A percentile compares a stretch with the other conserved stretches of the same genome.
Conservation (phyloP, 2,113 vertebrate species). For the Serinus canaria region DNA sequence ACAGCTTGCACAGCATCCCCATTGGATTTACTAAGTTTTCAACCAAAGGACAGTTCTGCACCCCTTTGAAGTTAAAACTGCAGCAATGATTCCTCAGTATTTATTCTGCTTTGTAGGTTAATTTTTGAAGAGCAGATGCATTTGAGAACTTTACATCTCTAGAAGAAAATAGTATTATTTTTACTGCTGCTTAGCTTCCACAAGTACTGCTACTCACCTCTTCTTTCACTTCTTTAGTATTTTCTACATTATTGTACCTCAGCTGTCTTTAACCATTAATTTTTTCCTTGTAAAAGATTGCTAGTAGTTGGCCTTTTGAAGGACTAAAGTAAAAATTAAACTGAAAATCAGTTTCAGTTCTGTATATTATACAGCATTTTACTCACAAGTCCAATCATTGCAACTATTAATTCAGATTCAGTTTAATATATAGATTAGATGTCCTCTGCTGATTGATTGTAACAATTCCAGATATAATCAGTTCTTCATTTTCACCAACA, state of each 20-base stretch:
- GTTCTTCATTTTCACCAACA: background rate
- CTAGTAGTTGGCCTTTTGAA: background rate
- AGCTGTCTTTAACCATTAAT: background rate
- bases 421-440: background rate
- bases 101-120: background rate
- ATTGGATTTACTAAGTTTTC: background rate
- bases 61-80: background rate
- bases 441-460: background rate
- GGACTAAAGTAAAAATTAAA: background rate
- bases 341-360: background rate
- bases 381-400: background rate
- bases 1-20: background rate
- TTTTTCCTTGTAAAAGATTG: background rate
- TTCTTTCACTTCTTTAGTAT: background rate
- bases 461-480: background rate
- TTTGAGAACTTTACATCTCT: slow-evolving; percentile 14
- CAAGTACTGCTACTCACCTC: background rate
- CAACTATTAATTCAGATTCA: background rate
- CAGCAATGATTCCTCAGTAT: background rate
- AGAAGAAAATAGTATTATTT: background rate
- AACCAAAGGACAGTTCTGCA: background rate
- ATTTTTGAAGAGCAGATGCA: background rate
- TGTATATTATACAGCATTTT: background rate
- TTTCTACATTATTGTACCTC: background rate
- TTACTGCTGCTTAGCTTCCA: background rate